Conservation (phyloP, 2,113 vertebrate species). For the Pelecanoides urinatrix region DNA sequence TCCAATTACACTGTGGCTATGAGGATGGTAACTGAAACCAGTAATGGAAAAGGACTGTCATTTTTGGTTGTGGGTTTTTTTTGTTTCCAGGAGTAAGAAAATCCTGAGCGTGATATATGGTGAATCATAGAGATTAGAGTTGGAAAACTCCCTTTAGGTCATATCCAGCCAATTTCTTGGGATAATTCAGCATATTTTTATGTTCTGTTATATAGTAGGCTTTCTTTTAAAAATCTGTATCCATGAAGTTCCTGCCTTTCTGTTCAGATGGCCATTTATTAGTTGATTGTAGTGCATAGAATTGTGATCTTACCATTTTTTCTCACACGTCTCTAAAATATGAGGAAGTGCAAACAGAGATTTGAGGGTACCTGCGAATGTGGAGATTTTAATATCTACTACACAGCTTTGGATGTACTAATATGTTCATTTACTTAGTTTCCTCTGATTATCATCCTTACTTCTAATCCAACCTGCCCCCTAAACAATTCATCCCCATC, state of each 20-base stretch:
- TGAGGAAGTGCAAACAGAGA: background rate
- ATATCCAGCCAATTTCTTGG: background rate
- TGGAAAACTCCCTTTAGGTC: slow-evolving; percentile 34
- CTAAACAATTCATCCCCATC: slow-evolving; percentile 19
- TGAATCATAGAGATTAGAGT: slow-evolving; percentile 38
- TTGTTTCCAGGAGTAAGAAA: slow-evolving; percentile 18
- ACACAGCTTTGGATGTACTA: background rate
- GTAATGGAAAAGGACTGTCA: slow-evolving; percentile 49
- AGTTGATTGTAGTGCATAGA: background rate
- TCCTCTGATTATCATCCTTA: slow-evolving; percentile 4
- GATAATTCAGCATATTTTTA: slow-evolving; percentile 28
- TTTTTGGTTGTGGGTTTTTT: background rate
- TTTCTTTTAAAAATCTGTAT: background rate
- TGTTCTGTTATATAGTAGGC: background rate
- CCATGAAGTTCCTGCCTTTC: background rate
- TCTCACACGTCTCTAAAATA: background rate
- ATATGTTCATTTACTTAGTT: background rate
- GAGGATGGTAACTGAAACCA: background rate
- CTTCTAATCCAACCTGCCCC: background rate
- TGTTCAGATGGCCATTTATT: background rate
- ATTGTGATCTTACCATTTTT: background rate
- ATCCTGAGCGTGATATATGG: background rate
- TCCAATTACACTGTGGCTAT: slow-evolving; percentile 16
- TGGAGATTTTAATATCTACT: background rate
- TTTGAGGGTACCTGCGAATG: background rate